A percentile compares a stretch with the other conserved stretches of the same genome.
phyloP scores from a whole-genome alignment of 2,888 invertebrate species.

The Melanophora roralis region DNA sequence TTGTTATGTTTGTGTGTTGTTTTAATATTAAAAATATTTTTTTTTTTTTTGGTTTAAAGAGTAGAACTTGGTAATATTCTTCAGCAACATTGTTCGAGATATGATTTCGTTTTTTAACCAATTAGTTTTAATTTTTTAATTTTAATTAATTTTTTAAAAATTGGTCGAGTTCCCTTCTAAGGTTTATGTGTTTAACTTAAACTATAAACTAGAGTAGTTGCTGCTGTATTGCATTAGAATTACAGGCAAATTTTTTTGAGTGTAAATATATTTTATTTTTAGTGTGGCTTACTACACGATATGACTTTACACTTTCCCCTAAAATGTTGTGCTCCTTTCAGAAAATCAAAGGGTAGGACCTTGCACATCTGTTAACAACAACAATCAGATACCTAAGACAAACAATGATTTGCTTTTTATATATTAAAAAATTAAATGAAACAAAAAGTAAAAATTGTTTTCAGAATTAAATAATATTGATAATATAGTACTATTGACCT shows the following conservation, averaged over 20 bases:
- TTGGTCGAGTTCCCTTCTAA: too few relatives aligned
- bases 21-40: constrained; percentile 10
- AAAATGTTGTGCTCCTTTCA: neutral
- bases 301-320: constrained; percentile 4
- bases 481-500: too few relatives aligned
- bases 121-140: too few relatives aligned
- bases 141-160: too few relatives aligned
- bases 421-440: too few relatives aligned
- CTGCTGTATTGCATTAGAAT: too few relatives aligned
- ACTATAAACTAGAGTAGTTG: too few relatives aligned
- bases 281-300: neutral
- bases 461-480: constrained; percentile 14
- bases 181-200: too few relatives aligned
- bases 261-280: neutral
- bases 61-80: too few relatives aligned
- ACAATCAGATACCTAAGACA: neutral
- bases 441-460: constrained; percentile 4
- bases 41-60: constrained; percentile 4
- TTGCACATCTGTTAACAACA: constrained; percentile 14
- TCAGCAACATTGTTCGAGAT: too few relatives aligned
- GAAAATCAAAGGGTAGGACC: neutral
- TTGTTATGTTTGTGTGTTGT: constrained; percentile 14
- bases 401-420: neutral
- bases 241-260: neutral
- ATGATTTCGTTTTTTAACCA: too few relatives aligned